Evolutionary conservation across 2,113 vertebrate species (phyloP).

Genomic region (Ia io): DNA sequence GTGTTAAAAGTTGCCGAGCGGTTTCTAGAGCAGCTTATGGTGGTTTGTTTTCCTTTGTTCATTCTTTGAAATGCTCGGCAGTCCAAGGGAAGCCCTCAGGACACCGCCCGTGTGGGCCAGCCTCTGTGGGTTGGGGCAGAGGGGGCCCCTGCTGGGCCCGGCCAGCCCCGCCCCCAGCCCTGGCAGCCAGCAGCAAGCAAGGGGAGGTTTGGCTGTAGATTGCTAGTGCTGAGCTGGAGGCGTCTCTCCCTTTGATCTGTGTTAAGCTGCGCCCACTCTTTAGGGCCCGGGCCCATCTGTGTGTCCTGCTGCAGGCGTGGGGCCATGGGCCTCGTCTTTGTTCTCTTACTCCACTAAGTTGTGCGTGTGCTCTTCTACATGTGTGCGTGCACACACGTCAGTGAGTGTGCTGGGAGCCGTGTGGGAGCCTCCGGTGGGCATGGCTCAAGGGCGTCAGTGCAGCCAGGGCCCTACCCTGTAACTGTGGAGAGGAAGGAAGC

Average conservation of each 20-base stretch:
- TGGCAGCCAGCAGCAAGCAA: neutral
- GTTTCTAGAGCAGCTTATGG: neutral
- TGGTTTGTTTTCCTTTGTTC: neutral
- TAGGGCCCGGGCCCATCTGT: neutral
- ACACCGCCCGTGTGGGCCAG: accelerated
- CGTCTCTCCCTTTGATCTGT: neutral
- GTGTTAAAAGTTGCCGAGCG: neutral
- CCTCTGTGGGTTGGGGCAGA: neutral
- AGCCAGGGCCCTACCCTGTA: neutral
- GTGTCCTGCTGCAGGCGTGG: accelerated
- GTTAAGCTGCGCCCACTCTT: neutral
- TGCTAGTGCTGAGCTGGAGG: neutral
- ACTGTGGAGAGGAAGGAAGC: neutral
- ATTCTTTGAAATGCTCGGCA: neutral
- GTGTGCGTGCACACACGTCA: neutral
- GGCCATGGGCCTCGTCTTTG: neutral
- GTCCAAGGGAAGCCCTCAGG: neutral
- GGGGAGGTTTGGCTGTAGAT: no score
- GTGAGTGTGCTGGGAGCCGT: neutral
- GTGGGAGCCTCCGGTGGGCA: accelerated
- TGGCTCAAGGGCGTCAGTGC: neutral
- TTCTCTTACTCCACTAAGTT: neutral
- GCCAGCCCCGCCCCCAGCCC: neutral
- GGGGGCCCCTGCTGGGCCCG: neutral
- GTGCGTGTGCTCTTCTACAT: accelerated